Evolutionary conservation across 2,113 vertebrate genomes (phyloP).

Genomic region (Elgaria multicarinata): DNA sequence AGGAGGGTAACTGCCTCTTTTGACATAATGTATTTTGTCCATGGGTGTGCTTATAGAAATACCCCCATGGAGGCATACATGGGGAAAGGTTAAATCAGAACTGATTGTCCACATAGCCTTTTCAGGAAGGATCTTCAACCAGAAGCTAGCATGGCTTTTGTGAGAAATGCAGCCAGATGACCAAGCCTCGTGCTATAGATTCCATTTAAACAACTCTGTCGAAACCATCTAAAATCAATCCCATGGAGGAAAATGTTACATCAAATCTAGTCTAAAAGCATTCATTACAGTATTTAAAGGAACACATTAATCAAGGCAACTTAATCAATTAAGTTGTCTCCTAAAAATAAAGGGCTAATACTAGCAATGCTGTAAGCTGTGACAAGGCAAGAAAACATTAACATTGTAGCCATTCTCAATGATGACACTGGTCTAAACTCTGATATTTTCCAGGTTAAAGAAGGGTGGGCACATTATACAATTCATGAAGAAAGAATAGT

Average conservation of each 20-base stretch:
- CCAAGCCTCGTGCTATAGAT: background rate
- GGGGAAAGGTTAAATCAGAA: background rate
- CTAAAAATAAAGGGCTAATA: constrained; percentile 2
- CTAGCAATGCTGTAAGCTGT: background rate
- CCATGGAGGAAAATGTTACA: background rate
- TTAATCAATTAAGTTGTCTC: background rate
- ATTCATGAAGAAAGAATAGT: background rate
- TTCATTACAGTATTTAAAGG: too few relatives aligned
- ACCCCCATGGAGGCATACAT: background rate
- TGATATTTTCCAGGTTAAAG: background rate
- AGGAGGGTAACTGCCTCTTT: background rate
- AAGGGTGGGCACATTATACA: background rate
- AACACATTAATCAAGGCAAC: too few relatives aligned
- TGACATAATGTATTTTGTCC: constrained; percentile 34
- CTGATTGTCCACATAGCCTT: background rate
- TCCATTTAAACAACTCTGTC: background rate
- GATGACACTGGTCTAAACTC: background rate
- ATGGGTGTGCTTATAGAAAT: background rate
- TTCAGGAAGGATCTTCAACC: background rate
- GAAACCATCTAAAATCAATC: background rate
- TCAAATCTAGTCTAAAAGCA: background rate
- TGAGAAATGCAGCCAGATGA: background rate
- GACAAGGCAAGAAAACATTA: background rate
- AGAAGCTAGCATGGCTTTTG: background rate
- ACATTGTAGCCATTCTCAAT: background rate